A percentile compares a stretch with the other conserved stretches of the same genome.
phyloP scores from a whole-genome alignment of 2,888 invertebrate genomes.

The Platycnemis pennipes region DNA sequence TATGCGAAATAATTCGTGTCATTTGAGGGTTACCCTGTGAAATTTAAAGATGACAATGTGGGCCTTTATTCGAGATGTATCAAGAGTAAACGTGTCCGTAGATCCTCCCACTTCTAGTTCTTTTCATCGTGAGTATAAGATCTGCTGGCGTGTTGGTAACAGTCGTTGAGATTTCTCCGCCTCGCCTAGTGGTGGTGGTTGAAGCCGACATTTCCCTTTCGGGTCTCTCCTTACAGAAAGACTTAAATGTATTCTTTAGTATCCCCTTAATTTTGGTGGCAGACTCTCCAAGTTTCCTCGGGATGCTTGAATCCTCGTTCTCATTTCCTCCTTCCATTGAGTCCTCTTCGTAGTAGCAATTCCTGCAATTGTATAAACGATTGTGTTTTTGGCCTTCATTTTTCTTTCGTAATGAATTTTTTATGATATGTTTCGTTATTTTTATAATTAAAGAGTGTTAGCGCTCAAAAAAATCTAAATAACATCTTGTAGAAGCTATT shows the following conservation, averaged over 20 bases:
- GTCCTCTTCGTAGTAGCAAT: background rate
- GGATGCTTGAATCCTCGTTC: background rate
- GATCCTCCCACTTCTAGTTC: slow-evolving; percentile 30
- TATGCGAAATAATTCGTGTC: no score
- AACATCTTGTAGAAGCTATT: background rate
- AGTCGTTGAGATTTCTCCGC: background rate
- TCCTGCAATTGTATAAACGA: background rate
- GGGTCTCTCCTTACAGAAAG: background rate
- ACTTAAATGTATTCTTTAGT: background rate
- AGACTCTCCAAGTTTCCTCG: background rate
- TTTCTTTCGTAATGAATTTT: background rate
- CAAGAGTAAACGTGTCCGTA: background rate
- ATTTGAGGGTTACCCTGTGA: no score
- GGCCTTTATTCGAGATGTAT: no score
- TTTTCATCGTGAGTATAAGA: background rate
- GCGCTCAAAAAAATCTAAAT: background rate
- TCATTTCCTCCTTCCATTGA: background rate
- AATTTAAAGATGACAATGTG: no score
- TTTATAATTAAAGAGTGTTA: background rate
- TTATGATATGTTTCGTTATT: background rate
- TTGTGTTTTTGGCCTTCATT: background rate
- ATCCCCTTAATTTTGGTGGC: background rate
- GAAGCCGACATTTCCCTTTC: background rate
- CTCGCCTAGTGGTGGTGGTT: background rate
- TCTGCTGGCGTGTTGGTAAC: background rate